Percentiles rank a stretch among this genome's conserved stretches.
Conservation (phyloP, 2,113 vertebrate genomes). For the Sceloporus undulatus region DNA sequence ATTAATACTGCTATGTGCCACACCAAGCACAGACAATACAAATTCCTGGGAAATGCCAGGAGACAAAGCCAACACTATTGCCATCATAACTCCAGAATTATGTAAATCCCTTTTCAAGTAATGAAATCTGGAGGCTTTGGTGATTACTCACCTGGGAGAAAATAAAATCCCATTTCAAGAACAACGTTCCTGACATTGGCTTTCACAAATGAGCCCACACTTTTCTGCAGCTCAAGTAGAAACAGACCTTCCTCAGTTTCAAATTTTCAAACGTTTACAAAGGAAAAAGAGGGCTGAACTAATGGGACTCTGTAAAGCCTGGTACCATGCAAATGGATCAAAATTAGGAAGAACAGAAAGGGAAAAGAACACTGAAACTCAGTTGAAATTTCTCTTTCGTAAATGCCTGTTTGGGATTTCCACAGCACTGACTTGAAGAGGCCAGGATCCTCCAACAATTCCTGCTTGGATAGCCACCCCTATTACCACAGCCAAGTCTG, state of each 20-base stretch:
- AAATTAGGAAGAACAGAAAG: constrained; percentile 49
- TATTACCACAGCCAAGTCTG: constrained; percentile 93
- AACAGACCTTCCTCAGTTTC: constrained; percentile 49
- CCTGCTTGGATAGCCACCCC: constrained; percentile 96
- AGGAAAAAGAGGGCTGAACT: constrained; percentile 18
- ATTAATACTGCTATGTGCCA: constrained; percentile 60
- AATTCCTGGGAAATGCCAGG: constrained; percentile 41
- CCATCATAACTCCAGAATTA: constrained; percentile 51
- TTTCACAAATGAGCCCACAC: constrained; percentile 43
- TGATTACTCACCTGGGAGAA: constrained; percentile 68
- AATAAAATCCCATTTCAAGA: constrained; percentile 5
- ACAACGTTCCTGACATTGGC: constrained; percentile 32
- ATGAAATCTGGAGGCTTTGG: constrained; percentile 50
- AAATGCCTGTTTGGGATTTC: constrained; percentile 96
- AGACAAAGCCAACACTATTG: constrained; percentile 26
- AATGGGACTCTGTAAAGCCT: constrained; percentile 19
- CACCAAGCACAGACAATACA: constrained; percentile 50
- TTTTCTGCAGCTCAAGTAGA: constrained; percentile 39
- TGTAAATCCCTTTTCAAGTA: constrained; percentile 53
- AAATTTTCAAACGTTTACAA: constrained; percentile 38
- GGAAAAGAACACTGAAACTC: constrained; percentile 48
- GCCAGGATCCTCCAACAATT: constrained; percentile 96
- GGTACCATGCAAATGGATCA: constrained; percentile 23
- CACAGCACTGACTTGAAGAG: constrained; percentile 95
- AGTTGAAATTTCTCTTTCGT: constrained; percentile 94